These are phyloP conservation scores for Galaxias olidus DNA, from an alignment of 2,797 vertebrate species.

Conservation along the genomic window DNA sequence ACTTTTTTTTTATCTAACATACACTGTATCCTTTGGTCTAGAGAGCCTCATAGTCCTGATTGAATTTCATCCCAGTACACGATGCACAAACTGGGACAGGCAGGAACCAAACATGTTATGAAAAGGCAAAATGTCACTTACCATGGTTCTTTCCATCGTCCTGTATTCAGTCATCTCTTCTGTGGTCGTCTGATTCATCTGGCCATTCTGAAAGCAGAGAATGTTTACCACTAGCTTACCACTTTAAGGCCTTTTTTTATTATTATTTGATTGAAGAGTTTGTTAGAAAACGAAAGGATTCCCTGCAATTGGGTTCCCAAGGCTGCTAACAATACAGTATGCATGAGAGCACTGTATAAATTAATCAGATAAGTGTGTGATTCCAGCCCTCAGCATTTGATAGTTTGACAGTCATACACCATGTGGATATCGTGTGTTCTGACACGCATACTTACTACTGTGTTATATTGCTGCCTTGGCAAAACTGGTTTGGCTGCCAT, in stretches of 20 bases:
- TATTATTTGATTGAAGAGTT: neutral
- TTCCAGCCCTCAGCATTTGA: no score
- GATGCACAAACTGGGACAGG: neutral
- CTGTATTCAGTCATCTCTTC: neutral
- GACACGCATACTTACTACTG: neutral
- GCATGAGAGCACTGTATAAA: no score
- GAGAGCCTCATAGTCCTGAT: no score
- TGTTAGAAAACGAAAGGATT: no score
- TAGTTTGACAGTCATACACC: no score
- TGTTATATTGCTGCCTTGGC: neutral
- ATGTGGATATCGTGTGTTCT: no score
- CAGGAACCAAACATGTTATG: neutral
- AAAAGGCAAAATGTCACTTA: neutral
- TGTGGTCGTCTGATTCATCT: neutral
- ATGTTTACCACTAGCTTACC: neutral
- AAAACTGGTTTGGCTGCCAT: neutral
- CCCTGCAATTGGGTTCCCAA: no score
- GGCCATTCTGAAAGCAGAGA: neutral
- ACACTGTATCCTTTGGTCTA: no score
- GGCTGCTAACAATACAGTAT: no score
- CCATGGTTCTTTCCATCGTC: neutral
- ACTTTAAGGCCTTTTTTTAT: neutral
- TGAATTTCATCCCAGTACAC: no score
- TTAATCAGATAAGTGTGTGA: no score
- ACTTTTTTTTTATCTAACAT: no score